Percentiles rank a stretch among this genome's conserved stretches.
Conservation (phyloP, 2,113 vertebrate genomes). For the Spilogale gracilis region DNA sequence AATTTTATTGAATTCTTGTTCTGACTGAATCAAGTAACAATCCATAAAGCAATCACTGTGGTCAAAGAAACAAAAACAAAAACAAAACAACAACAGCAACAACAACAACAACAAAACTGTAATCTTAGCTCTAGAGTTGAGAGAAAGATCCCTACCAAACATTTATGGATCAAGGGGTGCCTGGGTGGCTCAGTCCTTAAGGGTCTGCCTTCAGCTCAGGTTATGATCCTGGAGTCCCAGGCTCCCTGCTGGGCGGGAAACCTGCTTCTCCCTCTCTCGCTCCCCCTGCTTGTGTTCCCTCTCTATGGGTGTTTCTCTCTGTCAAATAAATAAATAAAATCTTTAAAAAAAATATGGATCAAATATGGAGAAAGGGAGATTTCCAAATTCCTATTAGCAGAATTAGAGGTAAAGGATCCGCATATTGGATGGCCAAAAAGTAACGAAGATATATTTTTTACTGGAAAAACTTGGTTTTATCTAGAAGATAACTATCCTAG, state of each 20-base stretch:
- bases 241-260: too few relatives aligned
- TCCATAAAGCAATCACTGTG: not conserved
- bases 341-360: not conserved
- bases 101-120: not conserved
- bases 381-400: not conserved
- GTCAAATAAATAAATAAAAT: too few relatives aligned
- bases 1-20: not conserved
- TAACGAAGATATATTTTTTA: not conserved
- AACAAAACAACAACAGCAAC: too few relatives aligned
- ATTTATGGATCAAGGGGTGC: not conserved
- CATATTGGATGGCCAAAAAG: not conserved
- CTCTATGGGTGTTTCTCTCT: too few relatives aligned
- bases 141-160: not conserved
- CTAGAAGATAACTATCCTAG: not conserved
- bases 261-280: too few relatives aligned
- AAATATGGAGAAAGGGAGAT: not conserved
- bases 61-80: not conserved
- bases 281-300: too few relatives aligned
- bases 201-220: too few relatives aligned
- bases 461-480: not conserved
- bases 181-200: too few relatives aligned
- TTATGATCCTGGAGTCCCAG: too few relatives aligned
- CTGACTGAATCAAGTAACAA: not conserved
- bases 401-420: not conserved
- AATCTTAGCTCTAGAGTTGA: not conserved